A percentile compares a stretch with the other conserved stretches of the same genome.
phyloP scores from a whole-genome alignment of 2,113 vertebrate species.

The Nipponia nippon region DNA sequence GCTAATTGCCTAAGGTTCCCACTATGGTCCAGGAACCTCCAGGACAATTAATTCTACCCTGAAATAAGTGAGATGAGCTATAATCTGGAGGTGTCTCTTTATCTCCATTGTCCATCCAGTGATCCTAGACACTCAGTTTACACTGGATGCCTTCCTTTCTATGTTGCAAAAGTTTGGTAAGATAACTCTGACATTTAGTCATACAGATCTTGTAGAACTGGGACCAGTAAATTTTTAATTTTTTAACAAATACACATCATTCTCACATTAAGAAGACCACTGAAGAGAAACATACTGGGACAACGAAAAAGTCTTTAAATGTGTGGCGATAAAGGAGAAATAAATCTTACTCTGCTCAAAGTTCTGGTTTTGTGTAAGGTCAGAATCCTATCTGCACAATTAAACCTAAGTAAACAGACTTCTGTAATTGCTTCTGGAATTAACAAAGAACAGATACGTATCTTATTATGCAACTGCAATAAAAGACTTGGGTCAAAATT shows the following conservation, averaged over 20 bases:
- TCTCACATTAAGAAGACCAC: neutral
- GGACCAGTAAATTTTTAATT: neutral
- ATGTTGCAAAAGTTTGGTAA: neutral
- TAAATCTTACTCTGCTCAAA: neutral
- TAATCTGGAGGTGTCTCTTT: neutral
- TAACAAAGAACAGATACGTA: conserved; percentile 20
- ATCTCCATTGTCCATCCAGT: neutral
- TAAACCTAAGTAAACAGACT: neutral
- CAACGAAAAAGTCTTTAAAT: neutral
- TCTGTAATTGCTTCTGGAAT: conserved; percentile 1
- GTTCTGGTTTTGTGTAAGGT: neutral
- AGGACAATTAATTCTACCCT: neutral
- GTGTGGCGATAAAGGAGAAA: neutral
- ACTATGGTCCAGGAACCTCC: neutral
- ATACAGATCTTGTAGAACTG: neutral
- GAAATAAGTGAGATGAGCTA: neutral
- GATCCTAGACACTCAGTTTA: neutral
- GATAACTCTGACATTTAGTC: neutral
- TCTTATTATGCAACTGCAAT: conserved; percentile 26
- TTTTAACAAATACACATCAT: neutral
- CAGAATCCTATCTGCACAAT: neutral
- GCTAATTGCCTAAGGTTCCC: neutral
- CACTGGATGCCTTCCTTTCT: neutral
- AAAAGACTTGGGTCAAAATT: conserved; percentile 48
- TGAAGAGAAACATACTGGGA: neutral